phyloP scores from a whole-genome alignment of 2,797 vertebrate species.

The Pipistrellus kuhlii region DNA sequence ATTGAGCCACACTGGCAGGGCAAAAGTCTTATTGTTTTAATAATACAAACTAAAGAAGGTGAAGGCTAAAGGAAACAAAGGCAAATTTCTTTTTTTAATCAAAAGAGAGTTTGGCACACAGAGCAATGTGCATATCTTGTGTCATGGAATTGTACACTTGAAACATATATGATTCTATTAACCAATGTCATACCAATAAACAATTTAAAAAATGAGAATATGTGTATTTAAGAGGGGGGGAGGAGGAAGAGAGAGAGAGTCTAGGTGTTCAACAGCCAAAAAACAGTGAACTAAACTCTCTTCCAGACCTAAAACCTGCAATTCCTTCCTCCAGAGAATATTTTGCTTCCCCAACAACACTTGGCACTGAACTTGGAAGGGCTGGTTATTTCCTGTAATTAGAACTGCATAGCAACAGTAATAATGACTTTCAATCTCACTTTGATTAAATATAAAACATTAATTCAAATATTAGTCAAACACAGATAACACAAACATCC shows the following conservation, averaged over 20 bases:
- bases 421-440: constrained; percentile 73
- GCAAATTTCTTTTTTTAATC: background rate
- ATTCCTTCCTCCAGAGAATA: background rate
- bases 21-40: background rate
- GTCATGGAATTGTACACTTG: background rate
- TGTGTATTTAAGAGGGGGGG: background rate
- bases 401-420: constrained; percentile 69
- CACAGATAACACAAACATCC: constrained; percentile 76
- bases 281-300: background rate
- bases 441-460: constrained; percentile 81
- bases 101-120: background rate
- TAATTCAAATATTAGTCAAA: constrained; percentile 78
- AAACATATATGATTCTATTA: background rate
- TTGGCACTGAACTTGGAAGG: constrained; percentile 66
- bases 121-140: background rate
- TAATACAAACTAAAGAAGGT: constrained; percentile 11
- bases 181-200: background rate
- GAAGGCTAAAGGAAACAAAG: constrained; percentile 24
- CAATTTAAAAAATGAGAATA: background rate
- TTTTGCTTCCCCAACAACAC: background rate
- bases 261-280: background rate
- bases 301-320: background rate
- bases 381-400: constrained; percentile 78
- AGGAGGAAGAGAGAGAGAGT: background rate
- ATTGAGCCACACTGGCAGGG: too few species aligned